These are phyloP conservation scores for Drymodes brunneopygia DNA, from an alignment of 2,113 vertebrate species.

Conservation along the genomic window DNA sequence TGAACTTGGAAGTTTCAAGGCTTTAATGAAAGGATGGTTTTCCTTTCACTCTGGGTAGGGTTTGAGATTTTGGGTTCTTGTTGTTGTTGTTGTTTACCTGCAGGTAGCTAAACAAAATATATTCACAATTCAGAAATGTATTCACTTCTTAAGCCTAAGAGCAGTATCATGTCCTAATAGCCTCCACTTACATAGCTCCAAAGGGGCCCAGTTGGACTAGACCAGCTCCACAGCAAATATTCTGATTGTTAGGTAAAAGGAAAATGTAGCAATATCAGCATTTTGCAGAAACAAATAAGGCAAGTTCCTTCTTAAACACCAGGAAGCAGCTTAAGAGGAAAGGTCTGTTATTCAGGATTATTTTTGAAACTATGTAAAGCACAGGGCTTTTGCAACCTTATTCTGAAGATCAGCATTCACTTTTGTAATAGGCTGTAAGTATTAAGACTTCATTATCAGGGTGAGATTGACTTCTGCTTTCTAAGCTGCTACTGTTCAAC, in stretches of 20 bases:
- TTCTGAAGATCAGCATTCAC: not conserved
- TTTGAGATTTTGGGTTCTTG: not conserved
- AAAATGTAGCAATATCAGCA: not conserved
- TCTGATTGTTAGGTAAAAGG: not conserved
- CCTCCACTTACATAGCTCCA: not conserved
- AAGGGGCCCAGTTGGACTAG: not conserved
- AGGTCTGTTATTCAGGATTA: not conserved
- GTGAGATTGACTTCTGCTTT: constrained; percentile 30
- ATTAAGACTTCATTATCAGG: not conserved
- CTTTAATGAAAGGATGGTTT: not conserved
- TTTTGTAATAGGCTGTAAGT: not conserved
- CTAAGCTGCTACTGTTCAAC: not conserved
- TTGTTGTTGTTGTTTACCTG: not conserved
- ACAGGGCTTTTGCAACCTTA: not conserved
- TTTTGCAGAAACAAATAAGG: not conserved
- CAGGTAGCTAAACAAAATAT: not conserved
- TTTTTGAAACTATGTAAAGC: not conserved
- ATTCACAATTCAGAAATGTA: not conserved
- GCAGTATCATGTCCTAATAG: not conserved
- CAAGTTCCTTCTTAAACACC: not conserved
- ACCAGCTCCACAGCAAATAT: not conserved
- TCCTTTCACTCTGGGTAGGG: not conserved
- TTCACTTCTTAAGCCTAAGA: not conserved
- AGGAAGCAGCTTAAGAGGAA: not conserved
- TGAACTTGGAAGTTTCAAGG: not conserved